phyloP scores from a whole-genome alignment of 2,888 invertebrate genomes.

The Drosophila nr. medialis region DNA sequence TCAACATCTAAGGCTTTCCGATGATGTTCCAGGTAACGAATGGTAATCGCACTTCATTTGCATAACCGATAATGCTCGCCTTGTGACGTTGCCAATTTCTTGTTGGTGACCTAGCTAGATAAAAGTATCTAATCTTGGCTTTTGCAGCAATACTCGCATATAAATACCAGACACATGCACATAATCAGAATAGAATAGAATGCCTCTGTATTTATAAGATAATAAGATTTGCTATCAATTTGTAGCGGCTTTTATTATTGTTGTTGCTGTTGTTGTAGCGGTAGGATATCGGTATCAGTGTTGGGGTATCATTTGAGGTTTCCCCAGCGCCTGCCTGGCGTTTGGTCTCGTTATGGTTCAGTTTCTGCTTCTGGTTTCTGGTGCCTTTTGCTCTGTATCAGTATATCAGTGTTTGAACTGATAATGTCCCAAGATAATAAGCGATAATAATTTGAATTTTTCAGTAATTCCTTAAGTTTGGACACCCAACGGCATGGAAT shows the following conservation, averaged over 20 bases:
- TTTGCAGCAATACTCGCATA: slow-evolving; percentile 73
- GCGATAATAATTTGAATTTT: slow-evolving; percentile 85
- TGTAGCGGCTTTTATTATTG: slow-evolving; percentile 33
- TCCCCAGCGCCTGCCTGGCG: slow-evolving; percentile 39
- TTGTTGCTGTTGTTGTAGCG: slow-evolving; percentile 28
- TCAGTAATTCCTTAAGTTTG: slow-evolving; percentile 83
- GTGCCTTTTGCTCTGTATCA: slow-evolving; percentile 73
- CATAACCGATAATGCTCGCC: slow-evolving; percentile 71
- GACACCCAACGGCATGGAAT: slow-evolving; percentile 75
- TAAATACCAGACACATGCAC: slow-evolving; percentile 36
- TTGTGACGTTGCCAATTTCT: slow-evolving; percentile 74
- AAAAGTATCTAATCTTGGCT: slow-evolving; percentile 83
- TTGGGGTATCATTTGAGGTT: slow-evolving; percentile 69
- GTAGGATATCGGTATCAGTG: slow-evolving; percentile 80
- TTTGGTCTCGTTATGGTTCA: slow-evolving; percentile 36
- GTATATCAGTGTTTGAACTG: slow-evolving; percentile 84
- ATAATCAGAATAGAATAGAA: slow-evolving; percentile 35
- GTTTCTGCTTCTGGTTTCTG: slow-evolving; percentile 30
- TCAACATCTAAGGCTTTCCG: slow-evolving; percentile 54
- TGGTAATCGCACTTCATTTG: slow-evolving; percentile 56
- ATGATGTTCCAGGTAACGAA: slow-evolving; percentile 12
- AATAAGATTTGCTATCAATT: slow-evolving; percentile 84
- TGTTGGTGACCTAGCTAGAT: slow-evolving; percentile 81
- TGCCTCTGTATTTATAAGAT: slow-evolving; percentile 79
- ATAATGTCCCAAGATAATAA: slow-evolving; percentile 84